These are phyloP conservation scores for Megalopta genalis DNA, from an alignment of 1,140 invertebrate species.

Conservation along the genomic window DNA sequence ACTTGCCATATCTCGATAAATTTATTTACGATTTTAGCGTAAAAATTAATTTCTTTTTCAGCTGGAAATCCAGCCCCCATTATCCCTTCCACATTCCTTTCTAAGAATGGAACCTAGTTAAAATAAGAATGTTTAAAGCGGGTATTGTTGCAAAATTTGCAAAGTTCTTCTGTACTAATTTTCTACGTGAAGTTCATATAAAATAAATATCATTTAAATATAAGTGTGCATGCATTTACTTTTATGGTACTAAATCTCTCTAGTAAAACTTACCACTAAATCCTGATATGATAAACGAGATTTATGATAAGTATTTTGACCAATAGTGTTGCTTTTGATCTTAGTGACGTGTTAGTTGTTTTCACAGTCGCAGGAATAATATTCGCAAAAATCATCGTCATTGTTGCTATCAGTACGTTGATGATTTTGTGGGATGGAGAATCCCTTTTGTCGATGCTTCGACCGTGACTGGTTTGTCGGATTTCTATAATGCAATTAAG, in stretches of 20 bases:
- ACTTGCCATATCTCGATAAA: constrained; percentile 2
- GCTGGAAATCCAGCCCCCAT: constrained; percentile 73
- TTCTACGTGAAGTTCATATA: background rate
- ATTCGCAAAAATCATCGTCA: constrained; percentile 68
- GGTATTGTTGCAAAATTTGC: background rate
- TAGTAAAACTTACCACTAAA: background rate
- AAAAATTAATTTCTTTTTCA: constrained; percentile 57
- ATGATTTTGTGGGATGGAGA: background rate
- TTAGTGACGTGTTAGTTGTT: background rate
- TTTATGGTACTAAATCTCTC: background rate
- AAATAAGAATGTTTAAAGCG: constrained; percentile 12
- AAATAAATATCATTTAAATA: background rate
- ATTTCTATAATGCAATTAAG: background rate
- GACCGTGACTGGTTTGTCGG: background rate
- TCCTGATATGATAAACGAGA: background rate
- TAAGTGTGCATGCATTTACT: background rate
- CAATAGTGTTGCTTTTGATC: background rate
- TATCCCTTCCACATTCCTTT: constrained; percentile 78
- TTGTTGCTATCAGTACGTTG: constrained; percentile 25
- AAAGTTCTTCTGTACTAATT: background rate
- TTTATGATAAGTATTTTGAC: background rate
- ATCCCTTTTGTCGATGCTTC: background rate
- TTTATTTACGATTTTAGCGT: background rate
- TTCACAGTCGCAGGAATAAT: constrained; percentile 56
- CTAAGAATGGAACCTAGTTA: constrained; percentile 34